phyloP scores from a whole-genome alignment of 2,113 vertebrate genomes.

The Agelaius tricolor region DNA sequence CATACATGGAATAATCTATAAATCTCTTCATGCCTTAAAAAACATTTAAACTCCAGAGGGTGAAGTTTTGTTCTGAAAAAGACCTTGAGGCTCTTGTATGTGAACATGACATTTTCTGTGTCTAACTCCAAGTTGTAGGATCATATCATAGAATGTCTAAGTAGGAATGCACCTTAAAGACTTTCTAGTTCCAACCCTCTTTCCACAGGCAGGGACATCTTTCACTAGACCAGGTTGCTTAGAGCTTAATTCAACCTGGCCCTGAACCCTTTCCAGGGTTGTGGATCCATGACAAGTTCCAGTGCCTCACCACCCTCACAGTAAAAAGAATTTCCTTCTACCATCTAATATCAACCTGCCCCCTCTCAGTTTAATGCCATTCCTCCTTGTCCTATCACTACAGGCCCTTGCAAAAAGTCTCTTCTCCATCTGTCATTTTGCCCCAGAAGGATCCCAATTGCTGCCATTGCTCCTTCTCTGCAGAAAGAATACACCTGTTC shows the following conservation, averaged over 20 bases:
- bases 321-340: background rate
- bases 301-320: background rate
- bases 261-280: background rate
- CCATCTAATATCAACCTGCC: background rate
- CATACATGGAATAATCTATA: background rate
- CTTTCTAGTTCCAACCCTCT: background rate
- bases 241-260: background rate
- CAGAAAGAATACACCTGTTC: background rate
- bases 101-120: background rate
- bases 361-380: background rate
- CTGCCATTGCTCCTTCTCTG: background rate
- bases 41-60: background rate
- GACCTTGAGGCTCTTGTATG: background rate
- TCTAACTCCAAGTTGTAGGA: background rate
- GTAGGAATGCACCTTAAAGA: background rate
- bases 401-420: background rate
- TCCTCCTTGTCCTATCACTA: background rate
- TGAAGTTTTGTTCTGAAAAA: background rate
- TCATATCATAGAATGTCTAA: background rate
- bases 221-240: background rate
- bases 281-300: background rate
- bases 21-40: background rate
- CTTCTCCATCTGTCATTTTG: background rate
- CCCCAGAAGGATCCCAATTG: rapidly evolving
- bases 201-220: background rate